Percentiles rank a stretch among this genome's conserved stretches.
These are phyloP conservation scores for Xenopus laevis DNA, from an alignment of 2,113 vertebrate genomes.

Conservation along the genomic window DNA sequence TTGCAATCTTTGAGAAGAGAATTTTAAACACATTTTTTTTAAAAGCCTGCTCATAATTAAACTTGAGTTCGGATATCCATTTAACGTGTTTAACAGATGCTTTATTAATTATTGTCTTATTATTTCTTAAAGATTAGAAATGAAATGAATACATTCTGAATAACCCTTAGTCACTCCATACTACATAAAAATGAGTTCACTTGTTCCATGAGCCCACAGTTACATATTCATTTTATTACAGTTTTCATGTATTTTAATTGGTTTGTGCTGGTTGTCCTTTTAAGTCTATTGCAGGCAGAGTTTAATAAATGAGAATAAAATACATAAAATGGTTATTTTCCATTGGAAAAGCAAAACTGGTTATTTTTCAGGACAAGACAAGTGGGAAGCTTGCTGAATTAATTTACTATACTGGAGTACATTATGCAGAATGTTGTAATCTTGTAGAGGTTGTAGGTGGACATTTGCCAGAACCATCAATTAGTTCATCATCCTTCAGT, in stretches of 20 bases:
- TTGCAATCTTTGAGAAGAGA: neutral
- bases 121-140: conserved; percentile 5
- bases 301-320: too few relatives aligned
- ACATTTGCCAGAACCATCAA: too few relatives aligned
- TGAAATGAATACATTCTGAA: conserved; percentile 9
- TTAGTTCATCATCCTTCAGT: too few relatives aligned
- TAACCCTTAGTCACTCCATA: conserved; percentile 14
- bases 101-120: conserved; percentile 27
- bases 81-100: conserved; percentile 33
- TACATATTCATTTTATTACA: neutral
- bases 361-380: too few relatives aligned
- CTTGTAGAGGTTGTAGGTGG: too few relatives aligned
- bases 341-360: too few relatives aligned
- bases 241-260: neutral
- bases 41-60: conserved; percentile 10
- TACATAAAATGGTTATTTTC: too few relatives aligned
- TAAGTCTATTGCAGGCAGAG: too few relatives aligned
- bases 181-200: neutral
- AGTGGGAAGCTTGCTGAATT: too few relatives aligned
- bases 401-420: too few relatives aligned
- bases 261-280: too few relatives aligned
- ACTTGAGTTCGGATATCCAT: conserved; percentile 13
- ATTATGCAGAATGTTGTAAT: too few relatives aligned
- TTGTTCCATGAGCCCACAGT: neutral
- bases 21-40: conserved; percentile 4